Conservation (phyloP, 2,797 vertebrate genomes). For the Kryptolebias ocellatus region DNA sequence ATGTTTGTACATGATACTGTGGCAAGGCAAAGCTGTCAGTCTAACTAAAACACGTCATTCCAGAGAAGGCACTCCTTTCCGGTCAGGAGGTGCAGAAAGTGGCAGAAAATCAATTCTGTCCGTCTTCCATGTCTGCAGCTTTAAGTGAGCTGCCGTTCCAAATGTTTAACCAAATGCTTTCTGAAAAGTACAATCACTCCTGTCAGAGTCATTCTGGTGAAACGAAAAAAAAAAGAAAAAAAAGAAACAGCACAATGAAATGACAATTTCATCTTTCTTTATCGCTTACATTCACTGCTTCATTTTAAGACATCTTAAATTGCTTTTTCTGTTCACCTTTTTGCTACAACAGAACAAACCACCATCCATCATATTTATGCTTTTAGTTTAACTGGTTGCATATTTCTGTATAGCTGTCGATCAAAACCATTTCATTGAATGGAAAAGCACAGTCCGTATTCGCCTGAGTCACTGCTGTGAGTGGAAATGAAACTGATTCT, state of each 20-base stretch:
- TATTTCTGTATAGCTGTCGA: slow-evolving; percentile 44
- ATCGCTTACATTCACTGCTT: slow-evolving; percentile 4
- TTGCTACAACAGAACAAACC: slow-evolving; percentile 13
- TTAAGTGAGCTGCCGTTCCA: slow-evolving; percentile 47
- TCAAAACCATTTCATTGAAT: slow-evolving; percentile 53
- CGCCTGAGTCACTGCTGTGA: slow-evolving; percentile 63
- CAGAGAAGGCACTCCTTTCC: slow-evolving; percentile 9
- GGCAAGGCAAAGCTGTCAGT: slow-evolving; percentile 41
- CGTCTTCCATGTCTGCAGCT: slow-evolving; percentile 62
- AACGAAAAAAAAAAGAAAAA: slow-evolving; percentile 7
- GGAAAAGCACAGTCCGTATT: slow-evolving; percentile 53
- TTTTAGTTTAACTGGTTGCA: slow-evolving; percentile 35
- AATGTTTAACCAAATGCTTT: slow-evolving; percentile 54
- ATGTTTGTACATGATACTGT: slow-evolving; percentile 41
- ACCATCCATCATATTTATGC: slow-evolving; percentile 29
- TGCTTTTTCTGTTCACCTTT: slow-evolving; percentile 15
- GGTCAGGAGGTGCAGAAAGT: slow-evolving; percentile 48
- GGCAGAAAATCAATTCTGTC: slow-evolving; percentile 43
- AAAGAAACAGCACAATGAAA: slow-evolving; percentile 17
- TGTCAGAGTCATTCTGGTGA: slow-evolving; percentile 24
- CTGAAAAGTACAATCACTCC: slow-evolving; percentile 50
- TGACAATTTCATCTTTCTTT: slow-evolving; percentile 15
- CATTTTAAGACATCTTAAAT: slow-evolving; percentile 32
- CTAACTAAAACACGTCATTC: background rate
- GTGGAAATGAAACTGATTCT: slow-evolving; percentile 51